Conservation (phyloP, 2,113 vertebrate genomes). For the Leucosticte australis region DNA sequence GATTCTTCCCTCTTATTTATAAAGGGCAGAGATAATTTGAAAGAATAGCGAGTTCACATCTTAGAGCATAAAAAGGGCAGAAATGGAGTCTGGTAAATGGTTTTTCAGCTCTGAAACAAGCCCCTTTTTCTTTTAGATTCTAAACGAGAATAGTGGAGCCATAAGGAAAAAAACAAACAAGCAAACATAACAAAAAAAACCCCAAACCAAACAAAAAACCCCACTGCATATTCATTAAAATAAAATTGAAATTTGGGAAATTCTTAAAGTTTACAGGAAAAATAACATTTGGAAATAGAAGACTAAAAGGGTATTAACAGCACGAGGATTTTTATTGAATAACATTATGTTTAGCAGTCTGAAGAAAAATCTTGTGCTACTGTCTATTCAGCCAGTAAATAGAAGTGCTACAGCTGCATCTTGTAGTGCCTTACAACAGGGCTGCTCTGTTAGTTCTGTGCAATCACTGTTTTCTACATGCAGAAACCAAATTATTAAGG, state of each 20-base stretch:
- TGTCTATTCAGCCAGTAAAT: background rate
- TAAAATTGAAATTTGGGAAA: background rate
- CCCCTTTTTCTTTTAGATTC: background rate
- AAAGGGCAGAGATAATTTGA: background rate
- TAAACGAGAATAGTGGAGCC: background rate
- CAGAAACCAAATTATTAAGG: background rate
- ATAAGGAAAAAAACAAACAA: background rate
- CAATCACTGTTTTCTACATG: background rate
- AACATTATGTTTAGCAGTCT: background rate
- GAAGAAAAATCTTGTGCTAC: background rate
- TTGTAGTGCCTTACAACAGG: background rate
- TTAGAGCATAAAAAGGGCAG: background rate
- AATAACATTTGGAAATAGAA: background rate
- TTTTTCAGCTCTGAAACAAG: background rate
- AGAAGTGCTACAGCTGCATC: background rate
- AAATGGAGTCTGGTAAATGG: background rate
- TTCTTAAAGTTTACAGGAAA: background rate
- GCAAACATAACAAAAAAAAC: background rate
- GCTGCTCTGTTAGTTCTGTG: background rate
- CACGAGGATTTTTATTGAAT: background rate
- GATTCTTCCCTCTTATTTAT: background rate
- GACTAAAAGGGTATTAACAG: background rate
- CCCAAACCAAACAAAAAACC: too few species aligned
- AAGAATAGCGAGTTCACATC: background rate
- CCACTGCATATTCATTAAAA: background rate